Base-by-base conservation (phyloP, 2,888 invertebrate species). In the Agriopis leucophaearia region DNA sequence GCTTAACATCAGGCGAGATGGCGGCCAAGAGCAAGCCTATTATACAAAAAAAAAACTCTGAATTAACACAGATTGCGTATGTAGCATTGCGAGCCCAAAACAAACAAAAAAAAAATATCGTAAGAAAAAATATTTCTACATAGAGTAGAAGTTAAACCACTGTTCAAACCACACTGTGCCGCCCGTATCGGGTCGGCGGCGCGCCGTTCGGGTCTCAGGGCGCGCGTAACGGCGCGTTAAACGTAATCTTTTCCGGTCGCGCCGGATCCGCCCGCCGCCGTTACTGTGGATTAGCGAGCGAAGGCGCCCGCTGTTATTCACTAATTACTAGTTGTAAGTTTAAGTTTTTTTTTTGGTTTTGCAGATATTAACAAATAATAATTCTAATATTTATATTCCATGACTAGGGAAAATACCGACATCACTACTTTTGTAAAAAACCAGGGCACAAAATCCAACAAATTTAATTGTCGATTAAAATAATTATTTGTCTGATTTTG, bases 171-270 rank as follows among this genome's bases (percentile, higher is more conserved):
- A 13, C 55, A 10, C 59, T 65, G 12, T 8, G 13, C 8, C 44
- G 38, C 44, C 50, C 10, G 64, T 74, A 74, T 71, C 66, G 70
- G 9, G 61, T 15, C n/a, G 51, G 51, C 51, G 48, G 47, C 47
- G 15, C 47, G 27, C 35, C 48, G 48, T 8, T 27, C 16, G 66
- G 69, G 62, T 69, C 62, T 62, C 47, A 64, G 71, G 71, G 66
- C 61, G 73, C 56, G 70, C 70, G 74, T 66, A 74, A 75, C 76
- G 72, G 74, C 68, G 75, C 76, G 75, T 75, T 75, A 74, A 73
- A 74, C 74, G 74, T 76, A 76, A 76, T 76, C 76, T 76, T 74
- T 74, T 73, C 74, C 74, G 70, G 66, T 66, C 40, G 57, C 61
- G 36, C 58, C 63, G 63, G 60, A 66, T 59, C 62, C 66, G 62